Evolutionary conservation across 1,140 invertebrate species (phyloP), one percentile per base, ranked within the genome.

Genomic region (Chionoecetes opilio): DNA sequence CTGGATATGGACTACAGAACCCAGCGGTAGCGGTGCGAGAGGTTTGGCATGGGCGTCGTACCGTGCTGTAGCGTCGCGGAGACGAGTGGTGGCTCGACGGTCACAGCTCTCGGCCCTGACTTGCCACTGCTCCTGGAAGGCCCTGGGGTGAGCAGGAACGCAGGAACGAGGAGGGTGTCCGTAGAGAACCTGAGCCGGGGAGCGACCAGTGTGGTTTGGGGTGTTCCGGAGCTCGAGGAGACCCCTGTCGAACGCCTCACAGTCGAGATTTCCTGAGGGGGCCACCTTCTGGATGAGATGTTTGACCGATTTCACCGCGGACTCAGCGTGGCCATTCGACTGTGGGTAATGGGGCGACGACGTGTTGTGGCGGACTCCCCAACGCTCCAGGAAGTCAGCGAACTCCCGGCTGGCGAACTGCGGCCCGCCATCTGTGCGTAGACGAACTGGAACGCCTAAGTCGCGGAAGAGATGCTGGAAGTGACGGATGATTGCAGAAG

Each of bases 161-260:
- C 21, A 17, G 21, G 86, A 88, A 9, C 38, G 34, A 37, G 38
- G 34, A 35, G 86, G 86, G 38, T 88, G 86, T 31, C 86, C 86
- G 38, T 37, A 35, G 3, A 88, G 75, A 3, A 95, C 35, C 82
- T 96, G 95, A 21, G 94, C 95, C 3, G 95, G 95, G 0, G 95
- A 96, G 17, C 84, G 8, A 14, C 93, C 87, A 91, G n/a, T 86
- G 1, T 21, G 86, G 1, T 53, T 31, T 82, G 94, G 94, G 9
- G 94, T 93, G 34, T 95, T 95, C 8, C 46, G 92, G 0, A 95
- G 38, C 92, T 92, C 63, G 21, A 95, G 41, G 14, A 95, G n/a
- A n/a, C 37, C 93, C n/a, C n/a, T n/a, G n/a, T n/a, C n/a, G n/a
- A n/a, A n/a, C n/a, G n/a, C n/a, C n/a, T n/a, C n/a, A n/a, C n/a